Evolutionary conservation across 2,888 invertebrate genomes (phyloP), one percentile per base, ranked within the genome.

Genomic region (Coecobrya sp.): DNA sequence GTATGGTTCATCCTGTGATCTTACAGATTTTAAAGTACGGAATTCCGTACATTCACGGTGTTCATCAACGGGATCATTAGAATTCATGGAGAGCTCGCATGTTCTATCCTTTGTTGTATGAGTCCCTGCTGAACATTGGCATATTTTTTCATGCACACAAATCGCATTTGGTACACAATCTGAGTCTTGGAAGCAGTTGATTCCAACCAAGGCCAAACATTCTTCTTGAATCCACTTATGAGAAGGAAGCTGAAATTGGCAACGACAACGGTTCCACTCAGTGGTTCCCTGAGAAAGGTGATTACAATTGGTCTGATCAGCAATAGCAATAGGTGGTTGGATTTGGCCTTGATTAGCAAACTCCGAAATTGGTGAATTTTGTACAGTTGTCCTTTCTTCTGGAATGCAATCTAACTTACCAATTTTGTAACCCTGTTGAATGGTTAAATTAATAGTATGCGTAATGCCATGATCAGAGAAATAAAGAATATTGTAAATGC

Each of bases 121-220:
- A 13, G 68, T 42, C 16, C 0, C 68, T 73, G 36, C 0, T 19
- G 70, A 36, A 25, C 89, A 89, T 36, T 89, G 89, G 59, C 89
- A 89, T 13, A 22, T 84, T 19, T 55, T 25, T 25, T 13, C 62
- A 10, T 62, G 1, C 7, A 59, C 16, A 73, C 89, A 89, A 16
- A 42, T 59, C 7, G 70, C 84, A 55, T 59, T 27, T n/a, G 55
- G 59, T 19, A 84, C 42, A 49, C 89, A 89, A 0, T 82, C 68
- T 7, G 42, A 45, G 27, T 73, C 59, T 13, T 0, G 13, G 0
- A n/a, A 0, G 19, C 89, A 89, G 7, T 22, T 13, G 27, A 19
- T 73, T 11, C 89, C 89, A 16, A 89, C 85, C 42, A 89, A 62
- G 19, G 82, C 89, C 11, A 89, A 27, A 42, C 89, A 89, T 8